phyloP scores from a whole-genome alignment of 2,797 vertebrate genomes.

The Aeoliscus strigatus region DNA sequence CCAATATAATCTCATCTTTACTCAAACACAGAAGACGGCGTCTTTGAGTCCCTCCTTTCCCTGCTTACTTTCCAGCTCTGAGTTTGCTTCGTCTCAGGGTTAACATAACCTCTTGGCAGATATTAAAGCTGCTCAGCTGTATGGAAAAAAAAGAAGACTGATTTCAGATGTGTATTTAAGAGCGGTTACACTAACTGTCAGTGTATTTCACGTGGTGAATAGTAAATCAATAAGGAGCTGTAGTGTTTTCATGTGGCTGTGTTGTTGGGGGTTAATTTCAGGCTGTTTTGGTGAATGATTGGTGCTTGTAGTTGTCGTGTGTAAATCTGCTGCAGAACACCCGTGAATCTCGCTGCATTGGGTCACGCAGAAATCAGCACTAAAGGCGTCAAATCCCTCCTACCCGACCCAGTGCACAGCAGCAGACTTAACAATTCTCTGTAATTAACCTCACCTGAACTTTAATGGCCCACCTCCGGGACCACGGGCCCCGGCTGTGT shows the following conservation, averaged over 20 bases:
- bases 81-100: slow-evolving; percentile 23
- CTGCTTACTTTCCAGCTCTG: slow-evolving; percentile 33
- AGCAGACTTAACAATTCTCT: slow-evolving; percentile 69
- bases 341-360: slow-evolving; percentile 45
- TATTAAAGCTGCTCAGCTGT: slow-evolving; percentile 38
- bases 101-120: slow-evolving; percentile 33
- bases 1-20: slow-evolving; percentile 81
- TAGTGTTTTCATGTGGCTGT: slow-evolving; percentile 60
- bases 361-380: slow-evolving; percentile 55
- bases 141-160: slow-evolving; percentile 39
- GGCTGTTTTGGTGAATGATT: slow-evolving; percentile 62
- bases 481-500: slow-evolving; percentile 62
- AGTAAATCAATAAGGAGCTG: slow-evolving; percentile 61
- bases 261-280: slow-evolving; percentile 63
- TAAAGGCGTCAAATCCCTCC: slow-evolving; percentile 59
- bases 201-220: slow-evolving; percentile 43
- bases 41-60: slow-evolving; percentile 53
- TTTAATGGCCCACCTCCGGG: slow-evolving; percentile 73
- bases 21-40: slow-evolving; percentile 71
- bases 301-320: slow-evolving; percentile 66
- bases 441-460: slow-evolving; percentile 78
- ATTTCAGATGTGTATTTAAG: slow-evolving; percentile 51
- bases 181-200: slow-evolving; percentile 29
- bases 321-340: slow-evolving; percentile 68
- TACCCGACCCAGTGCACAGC: slow-evolving; percentile 56